phyloP scores from a whole-genome alignment of 2,797 vertebrate genomes.

The Amphiprion clarkii region DNA sequence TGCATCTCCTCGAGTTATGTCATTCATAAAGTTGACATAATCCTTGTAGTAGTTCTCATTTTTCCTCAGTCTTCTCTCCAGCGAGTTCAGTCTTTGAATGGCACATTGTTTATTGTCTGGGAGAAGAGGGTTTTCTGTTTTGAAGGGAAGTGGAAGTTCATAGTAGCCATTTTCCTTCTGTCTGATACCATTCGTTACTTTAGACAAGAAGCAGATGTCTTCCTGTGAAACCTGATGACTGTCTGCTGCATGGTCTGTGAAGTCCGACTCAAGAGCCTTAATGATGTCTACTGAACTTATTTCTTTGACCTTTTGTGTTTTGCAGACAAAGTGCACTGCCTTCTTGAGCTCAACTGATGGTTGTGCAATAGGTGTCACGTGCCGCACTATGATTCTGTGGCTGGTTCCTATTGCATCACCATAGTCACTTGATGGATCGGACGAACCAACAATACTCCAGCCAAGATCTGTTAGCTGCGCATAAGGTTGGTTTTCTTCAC shows the following conservation, averaged over 20 bases:
- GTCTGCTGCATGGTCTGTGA: slow-evolving; percentile 35
- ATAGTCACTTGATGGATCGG: not conserved
- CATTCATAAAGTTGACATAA: slow-evolving; percentile 38
- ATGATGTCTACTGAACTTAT: slow-evolving; percentile 37
- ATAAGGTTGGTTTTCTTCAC: slow-evolving; percentile 37
- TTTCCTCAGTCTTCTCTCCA: slow-evolving; percentile 18
- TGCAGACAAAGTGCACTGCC: slow-evolving; percentile 38
- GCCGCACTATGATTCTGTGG: slow-evolving; percentile 36
- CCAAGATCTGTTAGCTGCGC: slow-evolving; percentile 31
- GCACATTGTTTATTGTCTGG: slow-evolving; percentile 42
- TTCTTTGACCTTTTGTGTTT: slow-evolving; percentile 36
- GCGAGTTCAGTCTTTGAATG: slow-evolving; percentile 5
- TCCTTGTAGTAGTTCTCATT: slow-evolving; percentile 28
- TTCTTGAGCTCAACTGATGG: slow-evolving; percentile 17
- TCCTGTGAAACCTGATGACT: slow-evolving; percentile 22
- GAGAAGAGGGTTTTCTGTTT: slow-evolving; percentile 32
- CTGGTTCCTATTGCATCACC: slow-evolving; percentile 39
- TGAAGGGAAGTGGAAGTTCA: slow-evolving; percentile 44
- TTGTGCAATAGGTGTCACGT: slow-evolving; percentile 35
- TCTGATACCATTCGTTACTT: slow-evolving; percentile 9
- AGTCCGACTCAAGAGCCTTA: slow-evolving; percentile 39
- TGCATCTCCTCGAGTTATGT: slow-evolving; percentile 18
- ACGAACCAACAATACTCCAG: slow-evolving; percentile 38
- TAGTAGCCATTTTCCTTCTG: slow-evolving; percentile 41
- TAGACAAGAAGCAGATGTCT: not conserved